Base-by-base conservation (phyloP, 2,797 vertebrate species). In the Anisognathus igniventris region DNA sequence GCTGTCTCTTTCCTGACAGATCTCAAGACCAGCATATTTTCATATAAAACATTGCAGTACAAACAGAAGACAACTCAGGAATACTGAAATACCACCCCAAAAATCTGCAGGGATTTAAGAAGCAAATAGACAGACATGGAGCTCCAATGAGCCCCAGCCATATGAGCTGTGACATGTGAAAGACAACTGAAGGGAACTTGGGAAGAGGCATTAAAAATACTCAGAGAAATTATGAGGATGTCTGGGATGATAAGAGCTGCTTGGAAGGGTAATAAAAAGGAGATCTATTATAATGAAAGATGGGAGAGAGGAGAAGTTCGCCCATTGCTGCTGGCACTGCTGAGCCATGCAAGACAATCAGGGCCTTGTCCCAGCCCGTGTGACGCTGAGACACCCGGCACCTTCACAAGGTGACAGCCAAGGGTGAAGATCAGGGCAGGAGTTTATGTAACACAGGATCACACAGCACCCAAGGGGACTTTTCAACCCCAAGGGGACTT, bases 331-430 rank as follows among this genome's bases (percentile, higher is more conserved):
- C 67, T 86, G 70, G 58, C 73, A 58, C 39, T 10, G 4, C 53
- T 66, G 54, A 1, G 3, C 61, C 2, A 0, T n/a, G 67, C 9
- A 40, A 56, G 70, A 40, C 0, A 0, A 33, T 23, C 0, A 0
- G 33, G 67, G 61, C 2, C 0, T 24, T 28, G 44, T 61, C 39
- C 15, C 48, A 64, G 53, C 37, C 50, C 0, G 0, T 10, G 25
- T 4, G 61, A 31, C 45, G 35, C 61, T 64, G 3, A 1, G 56
- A 19, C 48, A 50, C 44, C 39, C 2, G 0, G 62, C 0, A 0
- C 50, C 53, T 60, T 35, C 75, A 28, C n/a, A 66, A 37, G 24
- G 56, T 70, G 83, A 45, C 0, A 3, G 37, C 47, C 45, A 27
- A n/a, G 42, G 68, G 65, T 78, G 62, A 45, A 71, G 61, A 30